Evolutionary conservation across 2,797 vertebrate species (phyloP).

Genomic region (Pangasius mekongensis): DNA sequence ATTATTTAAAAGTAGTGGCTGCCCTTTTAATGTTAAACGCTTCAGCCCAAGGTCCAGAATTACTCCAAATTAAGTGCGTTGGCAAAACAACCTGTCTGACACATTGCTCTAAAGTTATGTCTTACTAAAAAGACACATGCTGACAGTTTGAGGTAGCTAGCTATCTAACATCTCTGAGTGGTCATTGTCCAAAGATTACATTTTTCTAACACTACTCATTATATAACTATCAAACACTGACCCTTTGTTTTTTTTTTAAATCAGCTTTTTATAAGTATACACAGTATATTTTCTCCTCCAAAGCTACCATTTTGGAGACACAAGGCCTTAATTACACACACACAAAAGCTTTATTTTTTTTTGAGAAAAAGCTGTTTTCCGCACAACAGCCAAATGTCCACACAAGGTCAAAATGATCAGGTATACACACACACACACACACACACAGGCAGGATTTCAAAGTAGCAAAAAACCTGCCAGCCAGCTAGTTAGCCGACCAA

Average conservation of each 20-base stretch:
- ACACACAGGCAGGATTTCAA: background rate
- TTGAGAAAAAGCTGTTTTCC: too few species aligned
- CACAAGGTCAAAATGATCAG: too few species aligned
- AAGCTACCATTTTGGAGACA: background rate
- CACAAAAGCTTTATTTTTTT: too few species aligned
- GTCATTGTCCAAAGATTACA: background rate
- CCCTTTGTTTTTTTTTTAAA: too few species aligned
- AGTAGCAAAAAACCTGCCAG: background rate
- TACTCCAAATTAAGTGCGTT: slow-evolving; percentile 7
- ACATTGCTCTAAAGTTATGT: background rate
- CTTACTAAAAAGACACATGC: background rate
- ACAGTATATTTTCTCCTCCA: too few species aligned
- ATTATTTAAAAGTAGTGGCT: background rate
- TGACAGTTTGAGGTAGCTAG: too few species aligned
- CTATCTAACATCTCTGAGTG: background rate
- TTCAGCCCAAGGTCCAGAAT: background rate
- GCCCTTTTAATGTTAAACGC: background rate
- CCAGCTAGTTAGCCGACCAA: background rate
- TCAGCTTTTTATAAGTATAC: too few species aligned
- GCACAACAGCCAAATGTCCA: too few species aligned
- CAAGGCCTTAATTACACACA: background rate
- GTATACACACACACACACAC: background rate
- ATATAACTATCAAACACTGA: too few species aligned
- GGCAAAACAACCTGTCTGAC: background rate
- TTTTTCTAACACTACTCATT: background rate